These are phyloP conservation scores for Galaxea fascicularis DNA, from an alignment of 92 coral and sea anemone species.

Conservation along the genomic window DNA sequence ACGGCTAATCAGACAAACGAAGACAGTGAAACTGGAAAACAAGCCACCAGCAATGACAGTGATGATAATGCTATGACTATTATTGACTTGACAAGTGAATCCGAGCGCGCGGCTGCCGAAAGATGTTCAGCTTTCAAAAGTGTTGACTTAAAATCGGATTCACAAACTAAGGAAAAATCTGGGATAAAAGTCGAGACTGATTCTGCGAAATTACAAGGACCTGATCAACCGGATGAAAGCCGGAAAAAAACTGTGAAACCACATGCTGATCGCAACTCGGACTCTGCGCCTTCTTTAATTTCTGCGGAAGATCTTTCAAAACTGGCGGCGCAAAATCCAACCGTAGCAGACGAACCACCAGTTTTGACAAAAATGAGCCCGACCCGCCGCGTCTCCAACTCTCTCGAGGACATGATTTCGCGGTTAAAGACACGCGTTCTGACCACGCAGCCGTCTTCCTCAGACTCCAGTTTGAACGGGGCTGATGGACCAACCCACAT, in stretches of 20 bases:
- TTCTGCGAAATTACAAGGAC: conserved; percentile 9
- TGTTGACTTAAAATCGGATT: neutral
- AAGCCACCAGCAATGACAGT: neutral
- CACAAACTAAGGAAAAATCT: neutral
- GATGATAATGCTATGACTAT: conserved; percentile 12
- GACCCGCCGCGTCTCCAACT: conserved; percentile 63
- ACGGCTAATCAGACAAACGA: conserved; percentile 1
- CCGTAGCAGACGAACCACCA: conserved; percentile 88
- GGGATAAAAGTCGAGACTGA: neutral
- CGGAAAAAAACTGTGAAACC: conserved; percentile 16
- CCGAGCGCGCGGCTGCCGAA: conserved; percentile 40
- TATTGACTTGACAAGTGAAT: conserved; percentile 71
- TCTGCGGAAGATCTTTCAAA: conserved; percentile 91
- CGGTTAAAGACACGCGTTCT: conserved; percentile 77
- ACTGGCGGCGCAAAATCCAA: conserved; percentile 88
- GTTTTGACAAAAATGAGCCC: conserved; percentile 76
- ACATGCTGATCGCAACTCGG: conserved; percentile 35
- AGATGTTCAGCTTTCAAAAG: neutral
- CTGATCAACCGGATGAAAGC: conserved; percentile 9
- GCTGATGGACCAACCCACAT: conserved; percentile 18
- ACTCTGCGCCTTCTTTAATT: conserved; percentile 82
- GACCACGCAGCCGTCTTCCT: conserved; percentile 30
- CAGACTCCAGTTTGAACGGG: conserved; percentile 24
- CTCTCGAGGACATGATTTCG: conserved; percentile 86
- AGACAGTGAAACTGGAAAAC: neutral